Conservation (phyloP, 2,113 vertebrate species). For the Myrmophylax atrothorax region DNA sequence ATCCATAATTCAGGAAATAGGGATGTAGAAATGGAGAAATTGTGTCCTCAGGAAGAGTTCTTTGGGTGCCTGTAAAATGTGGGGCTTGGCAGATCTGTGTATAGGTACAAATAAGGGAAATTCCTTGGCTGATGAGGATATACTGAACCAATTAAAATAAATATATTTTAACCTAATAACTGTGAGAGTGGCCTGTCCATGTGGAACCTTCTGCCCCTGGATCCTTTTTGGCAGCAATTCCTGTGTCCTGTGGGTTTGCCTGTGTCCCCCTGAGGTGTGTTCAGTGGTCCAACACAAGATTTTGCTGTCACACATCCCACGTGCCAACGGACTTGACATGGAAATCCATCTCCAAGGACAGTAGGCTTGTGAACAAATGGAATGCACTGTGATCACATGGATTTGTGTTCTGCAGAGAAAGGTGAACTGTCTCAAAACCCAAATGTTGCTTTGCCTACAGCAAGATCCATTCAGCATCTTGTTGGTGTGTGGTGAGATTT, state of each 20-base stretch:
- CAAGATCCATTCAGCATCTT: neutral
- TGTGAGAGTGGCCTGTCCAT: neutral
- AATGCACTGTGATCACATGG: neutral
- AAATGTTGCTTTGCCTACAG: neutral
- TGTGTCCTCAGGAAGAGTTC: neutral
- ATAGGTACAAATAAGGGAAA: neutral
- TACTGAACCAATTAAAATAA: neutral
- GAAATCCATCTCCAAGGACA: neutral
- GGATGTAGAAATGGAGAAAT: neutral
- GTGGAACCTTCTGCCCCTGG: neutral
- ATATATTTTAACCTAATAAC: neutral
- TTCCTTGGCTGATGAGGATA: neutral
- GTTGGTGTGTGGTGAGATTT: neutral
- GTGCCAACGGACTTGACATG: neutral
- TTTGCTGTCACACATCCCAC: neutral
- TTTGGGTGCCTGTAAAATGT: neutral
- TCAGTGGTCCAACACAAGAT: neutral
- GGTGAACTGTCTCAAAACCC: neutral
- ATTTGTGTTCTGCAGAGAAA: neutral
- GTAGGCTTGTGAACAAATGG: neutral
- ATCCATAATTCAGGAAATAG: conserved; percentile 25
- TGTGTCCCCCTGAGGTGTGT: neutral
- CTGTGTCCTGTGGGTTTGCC: neutral
- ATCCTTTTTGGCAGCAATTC: neutral
- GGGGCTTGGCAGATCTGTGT: neutral